Conservation (phyloP, 2,113 vertebrate species). For the Noctilio leporinus region DNA sequence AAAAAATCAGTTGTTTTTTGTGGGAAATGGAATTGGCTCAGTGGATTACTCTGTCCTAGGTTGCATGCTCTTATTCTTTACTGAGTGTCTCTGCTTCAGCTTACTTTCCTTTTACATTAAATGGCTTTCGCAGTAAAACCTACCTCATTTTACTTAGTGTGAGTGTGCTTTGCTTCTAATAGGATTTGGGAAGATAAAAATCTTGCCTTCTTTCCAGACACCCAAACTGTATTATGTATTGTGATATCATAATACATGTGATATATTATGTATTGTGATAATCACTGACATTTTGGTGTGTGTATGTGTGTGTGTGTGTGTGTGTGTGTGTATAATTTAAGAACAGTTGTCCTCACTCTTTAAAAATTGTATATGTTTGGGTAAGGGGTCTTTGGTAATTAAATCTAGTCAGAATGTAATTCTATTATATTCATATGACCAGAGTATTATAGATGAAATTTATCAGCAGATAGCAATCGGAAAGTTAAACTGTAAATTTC, state of each 20-base stretch:
- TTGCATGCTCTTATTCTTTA: not conserved
- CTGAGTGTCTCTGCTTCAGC: not conserved
- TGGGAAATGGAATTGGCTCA: not conserved
- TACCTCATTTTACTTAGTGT: not conserved
- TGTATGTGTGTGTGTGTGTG: too few relatives aligned
- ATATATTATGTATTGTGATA: too few relatives aligned
- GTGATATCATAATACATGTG: too few relatives aligned
- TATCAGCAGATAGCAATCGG: not conserved
- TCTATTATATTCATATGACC: not conserved
- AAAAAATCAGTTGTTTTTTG: slow-evolving; percentile 8
- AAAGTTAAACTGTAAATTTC: not conserved
- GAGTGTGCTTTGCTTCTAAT: not conserved
- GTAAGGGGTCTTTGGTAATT: not conserved
- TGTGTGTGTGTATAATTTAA: not conserved
- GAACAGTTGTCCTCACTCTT: not conserved
- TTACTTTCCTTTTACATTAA: not conserved
- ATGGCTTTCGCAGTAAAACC: not conserved
- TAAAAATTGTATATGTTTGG: not conserved
- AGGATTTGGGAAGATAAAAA: not conserved
- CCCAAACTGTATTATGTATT: not conserved
- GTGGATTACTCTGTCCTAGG: not conserved
- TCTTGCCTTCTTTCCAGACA: not conserved
- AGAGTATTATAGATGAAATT: not conserved
- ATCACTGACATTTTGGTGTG: not conserved
- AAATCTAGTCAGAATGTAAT: not conserved